Percentiles rank a stretch among this genome's conserved stretches.
Evolutionary conservation across 2,113 vertebrate genomes (phyloP).

Genomic region (Microtus montanus): DNA sequence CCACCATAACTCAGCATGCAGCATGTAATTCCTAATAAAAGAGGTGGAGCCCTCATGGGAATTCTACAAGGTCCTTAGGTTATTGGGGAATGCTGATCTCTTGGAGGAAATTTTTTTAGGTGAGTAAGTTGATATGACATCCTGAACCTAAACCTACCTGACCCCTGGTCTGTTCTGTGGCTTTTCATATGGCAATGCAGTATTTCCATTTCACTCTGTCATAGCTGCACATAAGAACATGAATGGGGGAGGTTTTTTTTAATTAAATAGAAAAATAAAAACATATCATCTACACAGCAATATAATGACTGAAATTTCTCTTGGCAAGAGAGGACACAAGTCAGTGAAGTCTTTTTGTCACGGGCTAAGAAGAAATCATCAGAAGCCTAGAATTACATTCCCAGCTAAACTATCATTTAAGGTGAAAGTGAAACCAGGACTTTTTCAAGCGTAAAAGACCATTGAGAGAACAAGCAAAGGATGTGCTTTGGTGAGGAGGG

Average conservation of each 20-base stretch:
- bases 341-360: not conserved
- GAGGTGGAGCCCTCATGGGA: not conserved
- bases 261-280: not conserved
- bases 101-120: not conserved
- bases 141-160: not conserved
- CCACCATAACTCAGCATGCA: not conserved
- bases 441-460: not conserved
- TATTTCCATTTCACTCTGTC: not conserved
- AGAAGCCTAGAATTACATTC: not conserved
- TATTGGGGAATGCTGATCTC: not conserved
- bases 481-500: not conserved
- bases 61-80: too few relatives aligned
- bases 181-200: not conserved
- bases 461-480: not conserved
- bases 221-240: not conserved
- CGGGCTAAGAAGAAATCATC: not conserved
- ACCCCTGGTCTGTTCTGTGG: too few relatives aligned
- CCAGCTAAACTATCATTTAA: not conserved
- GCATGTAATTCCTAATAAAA: not conserved
- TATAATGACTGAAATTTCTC: not conserved
- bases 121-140: not conserved
- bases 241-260: not conserved
- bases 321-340: not conserved
- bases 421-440: constrained; percentile 20
- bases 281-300: not conserved